A percentile compares a stretch with the other conserved stretches of the same genome.
Conservation (phyloP, 2,113 vertebrate species). For the Ammodytes marinus region DNA sequence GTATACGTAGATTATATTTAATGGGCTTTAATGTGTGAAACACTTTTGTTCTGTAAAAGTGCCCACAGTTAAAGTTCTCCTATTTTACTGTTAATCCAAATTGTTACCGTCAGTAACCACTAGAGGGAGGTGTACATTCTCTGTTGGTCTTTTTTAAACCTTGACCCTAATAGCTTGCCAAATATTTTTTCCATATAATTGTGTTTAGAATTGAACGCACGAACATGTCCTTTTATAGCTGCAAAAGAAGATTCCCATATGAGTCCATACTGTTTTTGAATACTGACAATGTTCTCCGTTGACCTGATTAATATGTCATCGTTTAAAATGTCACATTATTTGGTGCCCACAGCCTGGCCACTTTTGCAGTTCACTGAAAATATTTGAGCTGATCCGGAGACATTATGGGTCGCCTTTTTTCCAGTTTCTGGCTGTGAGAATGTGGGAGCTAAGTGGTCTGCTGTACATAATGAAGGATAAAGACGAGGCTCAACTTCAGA, state of each 20-base stretch:
- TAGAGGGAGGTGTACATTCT: constrained; percentile 41
- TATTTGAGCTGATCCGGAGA: not conserved
- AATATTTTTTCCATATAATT: constrained; percentile 11
- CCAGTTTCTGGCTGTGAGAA: not conserved
- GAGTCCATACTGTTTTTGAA: not conserved
- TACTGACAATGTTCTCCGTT: not conserved
- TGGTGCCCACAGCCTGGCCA: not conserved
- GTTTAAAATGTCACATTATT: not conserved
- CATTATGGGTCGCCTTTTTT: not conserved
- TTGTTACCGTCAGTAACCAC: constrained; percentile 17
- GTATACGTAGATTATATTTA: not conserved
- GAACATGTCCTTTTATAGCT: constrained; percentile 32
- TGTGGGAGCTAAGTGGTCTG: not conserved
- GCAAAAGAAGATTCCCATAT: not conserved
- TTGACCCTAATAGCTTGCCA: not conserved
- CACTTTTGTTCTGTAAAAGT: too few species aligned
- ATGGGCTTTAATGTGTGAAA: not conserved
- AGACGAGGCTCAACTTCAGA: not conserved
- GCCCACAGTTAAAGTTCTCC: not conserved
- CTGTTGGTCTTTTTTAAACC: not conserved
- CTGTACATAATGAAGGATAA: not conserved
- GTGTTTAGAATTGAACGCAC: constrained; percentile 19
- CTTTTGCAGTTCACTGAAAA: not conserved
- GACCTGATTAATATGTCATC: not conserved
- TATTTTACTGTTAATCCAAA: not conserved